Evolutionary conservation across 2,888 invertebrate species (phyloP).

Genomic region (Gnatocerus cornutus): DNA sequence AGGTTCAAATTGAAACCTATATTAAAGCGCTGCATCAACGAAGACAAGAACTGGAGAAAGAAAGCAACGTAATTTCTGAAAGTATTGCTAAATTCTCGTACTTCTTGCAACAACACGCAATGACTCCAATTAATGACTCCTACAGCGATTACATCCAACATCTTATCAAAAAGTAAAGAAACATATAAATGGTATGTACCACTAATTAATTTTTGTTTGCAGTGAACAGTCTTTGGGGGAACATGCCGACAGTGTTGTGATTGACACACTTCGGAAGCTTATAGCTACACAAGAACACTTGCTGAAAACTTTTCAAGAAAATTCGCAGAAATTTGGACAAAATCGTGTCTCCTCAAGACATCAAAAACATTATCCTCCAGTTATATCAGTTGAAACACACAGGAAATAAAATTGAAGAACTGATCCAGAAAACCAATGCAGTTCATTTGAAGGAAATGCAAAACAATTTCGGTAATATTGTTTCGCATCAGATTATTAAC

Average conservation of each 20-base stretch:
- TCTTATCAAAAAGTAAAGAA: constrained; percentile 56
- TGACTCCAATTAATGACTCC: constrained; percentile 58
- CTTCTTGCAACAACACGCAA: constrained; percentile 58
- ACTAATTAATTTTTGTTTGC: neutral
- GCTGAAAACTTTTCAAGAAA: neutral
- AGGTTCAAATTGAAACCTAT: constrained; percentile 52
- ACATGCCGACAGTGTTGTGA: neutral
- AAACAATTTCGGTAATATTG: neutral
- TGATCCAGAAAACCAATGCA: neutral
- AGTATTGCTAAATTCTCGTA: constrained; percentile 59
- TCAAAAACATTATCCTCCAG: neutral
- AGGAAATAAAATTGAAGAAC: neutral
- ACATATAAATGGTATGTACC: neutral
- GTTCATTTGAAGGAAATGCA: neutral
- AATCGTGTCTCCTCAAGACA: neutral
- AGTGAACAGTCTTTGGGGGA: constrained; percentile 2
- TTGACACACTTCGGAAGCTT: neutral
- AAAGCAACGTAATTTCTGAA: constrained; percentile 56
- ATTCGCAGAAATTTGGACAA: neutral
- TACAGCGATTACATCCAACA: constrained; percentile 58
- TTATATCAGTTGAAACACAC: neutral
- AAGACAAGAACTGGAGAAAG: constrained; percentile 56
- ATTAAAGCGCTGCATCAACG: constrained; percentile 55
- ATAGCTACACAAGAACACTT: neutral
- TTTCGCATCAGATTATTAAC: neutral